Evolutionary conservation across 2,888 invertebrate species (phyloP).

Genomic region (Dryococelus australis): DNA sequence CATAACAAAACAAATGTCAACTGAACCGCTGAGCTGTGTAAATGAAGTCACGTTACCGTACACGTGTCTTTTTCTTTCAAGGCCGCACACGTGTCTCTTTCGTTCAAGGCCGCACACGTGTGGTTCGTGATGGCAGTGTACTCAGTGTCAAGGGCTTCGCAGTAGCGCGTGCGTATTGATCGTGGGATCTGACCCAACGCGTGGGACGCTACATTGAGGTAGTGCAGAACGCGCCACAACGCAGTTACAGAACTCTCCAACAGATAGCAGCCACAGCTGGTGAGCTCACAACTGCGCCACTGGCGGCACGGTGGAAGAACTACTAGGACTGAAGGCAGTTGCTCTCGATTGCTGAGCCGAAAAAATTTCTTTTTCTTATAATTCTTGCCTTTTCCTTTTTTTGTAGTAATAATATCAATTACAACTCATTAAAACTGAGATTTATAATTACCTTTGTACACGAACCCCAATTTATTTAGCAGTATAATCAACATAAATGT

Average conservation of each 20-base stretch:
- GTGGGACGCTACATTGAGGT: constrained; percentile 34
- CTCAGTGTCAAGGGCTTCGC: constrained; percentile 24
- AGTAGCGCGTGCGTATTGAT: constrained; percentile 31
- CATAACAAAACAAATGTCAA: no score
- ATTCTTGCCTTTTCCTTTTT: no score
- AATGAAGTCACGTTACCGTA: no score
- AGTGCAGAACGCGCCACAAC: constrained; percentile 1
- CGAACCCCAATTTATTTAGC: no score
- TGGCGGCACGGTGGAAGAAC: not conserved
- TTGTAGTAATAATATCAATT: no score
- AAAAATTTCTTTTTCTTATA: no score
- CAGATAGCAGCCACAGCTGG: not conserved
- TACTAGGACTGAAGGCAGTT: not conserved
- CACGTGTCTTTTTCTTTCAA: not conserved
- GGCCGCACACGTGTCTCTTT: not conserved
- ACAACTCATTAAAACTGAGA: no score
- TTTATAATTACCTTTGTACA: no score
- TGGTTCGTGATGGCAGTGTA: not conserved
- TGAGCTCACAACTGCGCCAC: not conserved
- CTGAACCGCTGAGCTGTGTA: no score
- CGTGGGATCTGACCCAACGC: constrained; percentile 32
- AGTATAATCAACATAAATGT: no score
- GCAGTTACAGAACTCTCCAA: not conserved
- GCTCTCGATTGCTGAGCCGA: no score
- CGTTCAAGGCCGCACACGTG: not conserved